Percentiles rank a stretch among this genome's conserved stretches.
Conservation (phyloP, 35 echinoderm and acorn worm genomes). For the Diadema setosum region DNA sequence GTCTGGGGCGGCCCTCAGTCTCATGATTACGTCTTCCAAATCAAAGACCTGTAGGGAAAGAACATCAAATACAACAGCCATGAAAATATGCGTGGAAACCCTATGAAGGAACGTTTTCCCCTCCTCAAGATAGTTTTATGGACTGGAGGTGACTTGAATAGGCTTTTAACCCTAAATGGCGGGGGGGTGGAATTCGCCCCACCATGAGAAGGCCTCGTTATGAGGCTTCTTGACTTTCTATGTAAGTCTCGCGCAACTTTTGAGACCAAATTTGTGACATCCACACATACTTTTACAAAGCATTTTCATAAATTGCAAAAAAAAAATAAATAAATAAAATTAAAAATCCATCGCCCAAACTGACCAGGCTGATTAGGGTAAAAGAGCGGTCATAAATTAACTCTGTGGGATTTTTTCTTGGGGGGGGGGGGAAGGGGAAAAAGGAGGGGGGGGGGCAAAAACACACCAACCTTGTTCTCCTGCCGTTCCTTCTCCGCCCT, state of each 20-base stretch:
- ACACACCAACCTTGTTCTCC: slow-evolving; percentile 83
- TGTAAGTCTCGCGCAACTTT: no score
- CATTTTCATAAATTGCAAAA: not conserved
- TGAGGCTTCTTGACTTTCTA: no score
- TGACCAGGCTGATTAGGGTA: not conserved
- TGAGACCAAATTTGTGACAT: no score
- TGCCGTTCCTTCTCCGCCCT: slow-evolving; percentile 42
- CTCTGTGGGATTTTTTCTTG: no score
- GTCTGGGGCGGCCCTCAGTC: slow-evolving; percentile 54
- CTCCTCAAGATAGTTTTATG: no score
- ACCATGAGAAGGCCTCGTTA: no score
- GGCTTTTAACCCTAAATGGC: not conserved
- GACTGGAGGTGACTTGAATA: no score
- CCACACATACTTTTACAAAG: not conserved
- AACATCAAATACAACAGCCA: not conserved
- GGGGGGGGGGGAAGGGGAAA: no score
- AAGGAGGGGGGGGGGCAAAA: no score
- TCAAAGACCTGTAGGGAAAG: slow-evolving; percentile 60
- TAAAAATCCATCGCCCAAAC: not conserved
- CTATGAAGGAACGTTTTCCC: no score
- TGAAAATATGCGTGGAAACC: not conserved
- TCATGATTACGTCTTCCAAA: slow-evolving; percentile 51
- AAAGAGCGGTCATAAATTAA: not conserved
- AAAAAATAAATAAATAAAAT: not conserved
- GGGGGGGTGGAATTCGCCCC: no score